Evolutionary conservation across 2,888 invertebrate species (phyloP), one percentile per base, ranked within the genome.

Genomic region (Acleris cristana): DNA sequence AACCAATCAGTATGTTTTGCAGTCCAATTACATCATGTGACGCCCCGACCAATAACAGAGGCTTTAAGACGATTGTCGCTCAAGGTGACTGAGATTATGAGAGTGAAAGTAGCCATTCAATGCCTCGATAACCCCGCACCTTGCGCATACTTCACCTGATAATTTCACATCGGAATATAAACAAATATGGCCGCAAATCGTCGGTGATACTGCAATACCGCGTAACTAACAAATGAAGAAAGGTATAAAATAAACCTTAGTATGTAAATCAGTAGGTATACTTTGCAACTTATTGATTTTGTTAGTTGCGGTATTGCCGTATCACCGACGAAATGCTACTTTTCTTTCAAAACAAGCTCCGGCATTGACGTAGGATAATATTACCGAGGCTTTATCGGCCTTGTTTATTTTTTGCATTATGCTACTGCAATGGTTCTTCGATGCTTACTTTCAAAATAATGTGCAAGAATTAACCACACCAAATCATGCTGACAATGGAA

Each of bases 11-110:
- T 18, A 60, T 61, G 59, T 59, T 59, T 57, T 62, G 54, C 52
- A 57, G 44, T 19, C 56, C 62, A 73, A 77, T 78, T 74, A 76
- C 73, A 76, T 78, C 76, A 74, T 66, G 59, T 72, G 64, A 71
- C 72, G 73, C 80, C 79, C 73, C 79, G 79, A 79, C 80, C 77
- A 78, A 63, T 63, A 69, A 57, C 44, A 69, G 76, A 72, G 79
- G 73, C 80, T 80, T 79, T 81, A 69, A 71, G 65, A 69, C 76
- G 75, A 78, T 69, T 73, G 74, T 59, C 64, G 54, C 58, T 62
- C 76, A 86, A 85, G 85, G 85, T 83, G 83, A 85, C 73, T 70
- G 58, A 62, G 64, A 66, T 69, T 62, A 54, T 54, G 52, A 78
- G 72, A 80, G 74, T 72, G 76, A 83, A 79, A 79, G 75, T 74